These are phyloP conservation scores for Cyprinodon diabolis DNA, from an alignment of 2,797 vertebrate genomes.

Conservation along the genomic window DNA sequence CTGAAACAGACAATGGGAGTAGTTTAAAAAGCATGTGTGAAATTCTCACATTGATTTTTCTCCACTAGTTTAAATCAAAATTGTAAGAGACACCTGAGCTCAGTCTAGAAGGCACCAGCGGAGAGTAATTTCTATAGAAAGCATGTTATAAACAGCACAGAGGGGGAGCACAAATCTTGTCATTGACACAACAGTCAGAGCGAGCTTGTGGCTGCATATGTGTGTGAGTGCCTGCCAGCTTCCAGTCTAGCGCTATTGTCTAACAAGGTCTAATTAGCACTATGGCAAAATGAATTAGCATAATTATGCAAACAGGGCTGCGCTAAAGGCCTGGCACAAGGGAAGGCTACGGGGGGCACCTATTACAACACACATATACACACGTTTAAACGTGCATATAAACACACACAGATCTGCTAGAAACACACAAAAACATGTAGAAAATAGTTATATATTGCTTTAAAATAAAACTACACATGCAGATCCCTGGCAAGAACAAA, in stretches of 20 bases:
- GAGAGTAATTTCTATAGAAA: conserved; percentile 68
- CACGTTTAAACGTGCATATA: conserved; percentile 12
- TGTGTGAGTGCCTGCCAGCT: conserved; percentile 68
- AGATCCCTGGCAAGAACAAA: not conserved
- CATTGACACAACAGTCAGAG: conserved; percentile 77
- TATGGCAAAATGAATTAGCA: conserved; percentile 82
- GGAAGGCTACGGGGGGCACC: conserved; percentile 72
- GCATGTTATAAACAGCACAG: conserved; percentile 72
- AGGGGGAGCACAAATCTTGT: conserved; percentile 76
- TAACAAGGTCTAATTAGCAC: conserved; percentile 84
- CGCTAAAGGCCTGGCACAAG: conserved; percentile 75
- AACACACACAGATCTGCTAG: conserved; percentile 25
- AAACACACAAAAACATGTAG: conserved; percentile 36
- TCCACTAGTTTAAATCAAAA: conserved; percentile 60
- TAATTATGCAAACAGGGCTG: conserved; percentile 83
- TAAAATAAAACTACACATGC: conserved; percentile 9
- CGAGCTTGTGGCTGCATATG: conserved; percentile 45
- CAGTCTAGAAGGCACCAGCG: conserved; percentile 49
- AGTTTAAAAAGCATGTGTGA: conserved; percentile 27
- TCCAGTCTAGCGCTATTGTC: conserved; percentile 79
- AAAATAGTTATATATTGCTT: conserved; percentile 25
- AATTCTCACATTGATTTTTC: conserved; percentile 55
- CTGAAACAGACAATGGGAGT: conserved; percentile 2
- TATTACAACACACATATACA: conserved; percentile 62
- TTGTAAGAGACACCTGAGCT: conserved; percentile 67